Evolutionary conservation across 92 coral and sea anemone species (phyloP), one percentile per base, ranked within the genome.

Genomic region (Porites rus): DNA sequence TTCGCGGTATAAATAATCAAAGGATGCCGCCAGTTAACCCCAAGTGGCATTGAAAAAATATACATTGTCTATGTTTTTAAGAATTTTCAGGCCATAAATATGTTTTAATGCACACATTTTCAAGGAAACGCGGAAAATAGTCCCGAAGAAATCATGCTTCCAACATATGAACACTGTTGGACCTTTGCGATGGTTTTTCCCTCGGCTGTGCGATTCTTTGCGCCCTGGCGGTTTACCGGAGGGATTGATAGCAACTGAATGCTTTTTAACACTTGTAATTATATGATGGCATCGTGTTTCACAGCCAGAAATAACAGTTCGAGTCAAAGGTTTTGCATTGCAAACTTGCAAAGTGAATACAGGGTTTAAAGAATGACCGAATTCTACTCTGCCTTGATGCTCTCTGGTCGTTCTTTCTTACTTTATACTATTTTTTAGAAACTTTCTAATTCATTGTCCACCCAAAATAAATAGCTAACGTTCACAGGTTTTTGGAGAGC

Each of bases 1-100:
- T 92, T 95, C 98, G 98, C 98, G 98, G 98, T 91, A 84, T 89
- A 85, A 77, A 89, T 80, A 75, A 70, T 95, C 98, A 95, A 95
- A 95, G 98, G 91, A 69, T 77, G 93, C 98, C 98, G 98, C 89
- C 98, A 89, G 84, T 91, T 88, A 69, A 79, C 83, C 69, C 90
- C 89, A 84, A 86, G 88, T 91, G 92, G 86, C 91, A 82, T 86
- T 75, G 88, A 84, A 84, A 86, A 85, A 78, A 61, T 84, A 77
- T 61, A 84, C 77, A 90, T 78, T 90, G 84, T 79, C 90, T 88
- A 67, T 76, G 80, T 61, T 74, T 83, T 73, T 52, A 63, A 65
- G 80, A 74, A 83, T 72, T 73, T 83, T 75, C 66, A 54, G 60
- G 69, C 46, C 14, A 74, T 31, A 31, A 70, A 17, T 50, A 46